Conservation (phyloP, 2,797 vertebrate species). For the Pipistrellus kuhlii region DNA sequence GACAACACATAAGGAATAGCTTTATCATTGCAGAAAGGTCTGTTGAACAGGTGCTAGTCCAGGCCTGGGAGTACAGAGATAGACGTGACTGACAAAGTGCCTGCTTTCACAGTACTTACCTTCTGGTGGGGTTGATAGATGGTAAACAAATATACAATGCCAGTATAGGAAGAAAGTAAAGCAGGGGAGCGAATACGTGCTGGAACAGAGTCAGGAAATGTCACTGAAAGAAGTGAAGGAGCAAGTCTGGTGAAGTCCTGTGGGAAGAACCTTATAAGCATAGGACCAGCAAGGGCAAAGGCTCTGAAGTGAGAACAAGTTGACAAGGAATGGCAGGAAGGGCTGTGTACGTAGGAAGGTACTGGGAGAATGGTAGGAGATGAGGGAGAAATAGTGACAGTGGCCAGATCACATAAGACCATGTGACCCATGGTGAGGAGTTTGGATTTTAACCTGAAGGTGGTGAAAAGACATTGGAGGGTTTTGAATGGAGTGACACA, state of each 20-base stretch:
- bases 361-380: background rate
- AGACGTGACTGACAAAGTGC: background rate
- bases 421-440: background rate
- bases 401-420: background rate
- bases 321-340: background rate
- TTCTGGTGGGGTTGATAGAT: conserved; percentile 1
- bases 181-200: background rate
- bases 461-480: background rate
- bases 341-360: background rate
- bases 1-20: background rate
- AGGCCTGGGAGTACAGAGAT: background rate
- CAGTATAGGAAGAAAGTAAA: conserved; percentile 1
- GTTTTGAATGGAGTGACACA: background rate
- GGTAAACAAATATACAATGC: background rate
- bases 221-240: conserved; percentile 14
- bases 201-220: conserved; percentile 23
- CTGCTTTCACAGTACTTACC: background rate
- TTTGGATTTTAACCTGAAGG: conserved; percentile 44
- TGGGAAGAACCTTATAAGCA: conserved; percentile 11
- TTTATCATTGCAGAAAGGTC: background rate
- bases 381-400: background rate
- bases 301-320: background rate
- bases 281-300: background rate
- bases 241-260: conserved; percentile 4
- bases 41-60: background rate